Evolutionary conservation across 1,140 invertebrate genomes (phyloP).

Genomic region (Macrobrachium nipponense): DNA sequence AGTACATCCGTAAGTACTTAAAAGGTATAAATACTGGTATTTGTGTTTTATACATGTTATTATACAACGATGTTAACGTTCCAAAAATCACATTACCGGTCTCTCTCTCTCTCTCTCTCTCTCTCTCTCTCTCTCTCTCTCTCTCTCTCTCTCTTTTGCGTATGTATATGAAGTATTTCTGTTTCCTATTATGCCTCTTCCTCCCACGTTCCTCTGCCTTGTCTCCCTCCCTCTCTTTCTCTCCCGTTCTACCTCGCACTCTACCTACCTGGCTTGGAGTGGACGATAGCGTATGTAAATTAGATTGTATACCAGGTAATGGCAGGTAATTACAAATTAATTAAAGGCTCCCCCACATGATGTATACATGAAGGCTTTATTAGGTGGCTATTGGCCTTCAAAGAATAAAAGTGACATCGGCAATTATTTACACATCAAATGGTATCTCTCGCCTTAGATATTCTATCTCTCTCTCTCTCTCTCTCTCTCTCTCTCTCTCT

Average conservation of each 20-base stretch:
- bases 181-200: neutral
- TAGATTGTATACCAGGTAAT: slow-evolving; percentile 52
- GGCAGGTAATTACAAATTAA: slow-evolving; percentile 60
- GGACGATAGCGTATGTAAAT: slow-evolving; percentile 52
- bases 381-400: slow-evolving; percentile 31
- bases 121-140: slow-evolving; percentile 1
- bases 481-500: slow-evolving; percentile 8
- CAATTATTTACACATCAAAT: slow-evolving; percentile 22
- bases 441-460: no score
- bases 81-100: no score
- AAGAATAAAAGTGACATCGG: slow-evolving; percentile 36
- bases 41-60: no score
- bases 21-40: no score
- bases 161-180: neutral
- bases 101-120: neutral
- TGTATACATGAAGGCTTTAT: slow-evolving; percentile 28
- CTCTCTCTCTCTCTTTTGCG: neutral
- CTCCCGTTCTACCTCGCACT: neutral
- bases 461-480: neutral
- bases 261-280: neutral
- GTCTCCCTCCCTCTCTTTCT: neutral
- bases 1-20: no score
- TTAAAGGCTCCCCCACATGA: slow-evolving; percentile 45
- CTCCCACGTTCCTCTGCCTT: neutral
- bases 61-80: no score